Evolutionary conservation across 2,113 vertebrate species (phyloP).

Genomic region (Varanus komodoensis): DNA sequence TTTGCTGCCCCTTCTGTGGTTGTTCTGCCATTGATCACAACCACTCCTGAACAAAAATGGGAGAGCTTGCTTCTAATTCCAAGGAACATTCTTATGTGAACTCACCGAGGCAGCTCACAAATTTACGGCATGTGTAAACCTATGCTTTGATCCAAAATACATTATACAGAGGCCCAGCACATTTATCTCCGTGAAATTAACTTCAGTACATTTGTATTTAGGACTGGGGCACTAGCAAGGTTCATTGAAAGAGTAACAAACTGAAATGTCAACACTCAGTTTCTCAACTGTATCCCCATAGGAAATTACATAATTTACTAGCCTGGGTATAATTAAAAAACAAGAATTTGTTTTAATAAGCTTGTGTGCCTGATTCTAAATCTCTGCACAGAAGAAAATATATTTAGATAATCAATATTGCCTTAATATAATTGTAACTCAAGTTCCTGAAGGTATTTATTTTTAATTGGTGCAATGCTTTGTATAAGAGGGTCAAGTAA

Average conservation of each 20-base stretch:
- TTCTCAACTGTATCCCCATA: slow-evolving; percentile 5
- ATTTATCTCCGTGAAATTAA: slow-evolving; percentile 10
- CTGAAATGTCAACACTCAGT: background rate
- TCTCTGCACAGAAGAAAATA: slow-evolving; percentile 29
- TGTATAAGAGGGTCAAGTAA: background rate
- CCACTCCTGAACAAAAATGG: background rate
- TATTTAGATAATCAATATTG: slow-evolving; percentile 44
- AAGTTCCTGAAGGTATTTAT: slow-evolving; percentile 24
- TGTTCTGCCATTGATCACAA: background rate
- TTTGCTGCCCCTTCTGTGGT: background rate
- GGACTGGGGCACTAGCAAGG: background rate
- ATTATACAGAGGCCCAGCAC: background rate
- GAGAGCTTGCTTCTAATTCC: background rate
- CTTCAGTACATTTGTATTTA: background rate
- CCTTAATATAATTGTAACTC: slow-evolving; percentile 35
- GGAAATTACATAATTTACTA: slow-evolving; percentile 36
- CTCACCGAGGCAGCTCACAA: background rate
- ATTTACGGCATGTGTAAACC: background rate
- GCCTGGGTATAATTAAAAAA: slow-evolving; percentile 36
- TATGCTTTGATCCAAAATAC: background rate
- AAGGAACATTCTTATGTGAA: background rate
- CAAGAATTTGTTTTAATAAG: slow-evolving; percentile 38
- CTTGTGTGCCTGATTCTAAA: slow-evolving; percentile 29
- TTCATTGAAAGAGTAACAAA: slow-evolving; percentile 18
- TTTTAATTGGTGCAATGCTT: slow-evolving; percentile 2